A percentile compares a stretch with the other conserved stretches of the same genome.
phyloP scores from a whole-genome alignment of 2,113 vertebrate genomes.

The Herpetotheres cachinnans region DNA sequence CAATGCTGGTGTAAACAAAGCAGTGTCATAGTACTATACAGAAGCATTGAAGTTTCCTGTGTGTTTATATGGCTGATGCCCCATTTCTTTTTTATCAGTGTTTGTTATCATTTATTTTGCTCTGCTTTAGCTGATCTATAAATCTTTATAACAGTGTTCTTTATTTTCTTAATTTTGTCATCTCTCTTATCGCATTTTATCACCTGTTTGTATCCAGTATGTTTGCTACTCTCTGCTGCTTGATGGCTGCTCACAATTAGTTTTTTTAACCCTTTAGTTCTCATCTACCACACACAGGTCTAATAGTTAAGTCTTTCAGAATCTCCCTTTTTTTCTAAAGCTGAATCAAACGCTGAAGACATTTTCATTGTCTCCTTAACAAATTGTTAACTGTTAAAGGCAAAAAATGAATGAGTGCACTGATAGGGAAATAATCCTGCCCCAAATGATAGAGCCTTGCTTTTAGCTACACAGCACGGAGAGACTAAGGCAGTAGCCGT shows the following conservation, averaged over 20 bases:
- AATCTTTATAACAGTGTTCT: conserved; percentile 70
- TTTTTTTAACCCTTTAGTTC: not conserved
- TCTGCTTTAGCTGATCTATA: conserved; percentile 63
- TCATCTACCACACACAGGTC: not conserved
- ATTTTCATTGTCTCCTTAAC: not conserved
- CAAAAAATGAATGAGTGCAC: not conserved
- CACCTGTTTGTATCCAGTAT: conserved; percentile 66
- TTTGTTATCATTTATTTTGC: conserved; percentile 67
- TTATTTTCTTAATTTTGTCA: conserved; percentile 71
- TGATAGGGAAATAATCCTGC: not conserved
- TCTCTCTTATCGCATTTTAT: conserved; percentile 62
- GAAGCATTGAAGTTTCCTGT: conserved; percentile 71
- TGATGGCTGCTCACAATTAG: not conserved
- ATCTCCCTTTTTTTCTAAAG: not conserved
- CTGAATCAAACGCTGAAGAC: not conserved
- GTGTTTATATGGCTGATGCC: conserved; percentile 67
- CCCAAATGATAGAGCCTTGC: not conserved
- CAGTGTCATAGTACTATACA: conserved; percentile 69
- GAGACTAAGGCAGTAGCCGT: not conserved
- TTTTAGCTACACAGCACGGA: not conserved
- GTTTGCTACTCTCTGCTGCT: conserved; percentile 36
- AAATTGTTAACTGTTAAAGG: not conserved
- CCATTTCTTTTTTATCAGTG: conserved; percentile 69
- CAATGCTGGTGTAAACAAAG: conserved; percentile 70
- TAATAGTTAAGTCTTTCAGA: not conserved